Base-by-base conservation (phyloP, 2,113 vertebrate genomes). In the Poicephalus meyeri region DNA sequence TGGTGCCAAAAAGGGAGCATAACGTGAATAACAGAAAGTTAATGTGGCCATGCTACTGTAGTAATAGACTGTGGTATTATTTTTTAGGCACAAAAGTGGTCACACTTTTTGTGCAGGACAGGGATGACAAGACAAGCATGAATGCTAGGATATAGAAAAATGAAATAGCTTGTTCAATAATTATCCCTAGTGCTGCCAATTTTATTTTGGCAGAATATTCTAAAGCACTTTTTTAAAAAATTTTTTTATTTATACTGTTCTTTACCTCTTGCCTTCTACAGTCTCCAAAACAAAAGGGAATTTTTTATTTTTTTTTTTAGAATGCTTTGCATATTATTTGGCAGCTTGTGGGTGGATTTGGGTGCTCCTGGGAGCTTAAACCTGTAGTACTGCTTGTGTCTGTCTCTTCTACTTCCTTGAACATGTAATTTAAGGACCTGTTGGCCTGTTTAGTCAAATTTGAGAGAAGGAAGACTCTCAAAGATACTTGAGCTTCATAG, bases 361-460 rank as follows among this genome's bases (percentile, higher is more conserved):
- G 73, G 39, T 86, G 65, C 83, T 86, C 16, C 52, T 92, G 47
- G 73, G 72, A 70, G 23, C 89, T 95, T 84, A 96, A 95, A 93
- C 93, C 77, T 93, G 88, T 92, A 91, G 60, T 86, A 56, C 89
- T 86, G 56, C 89, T 84, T 92, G 25, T 74, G 39, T 80, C 7
- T 81, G 26, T 93, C 58, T 83, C 11, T 65, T 81, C 31, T 71
- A 42, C 80, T 93, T 96, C 86, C 80, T 91, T 61, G 55, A 95
- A 85, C 77, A 44, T 71, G 35, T 91, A 79, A 82, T 93, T 79
- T 79, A 79, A 76, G 42, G 92, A 81, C 73, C 56, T 76, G 61
- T 81, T 95, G 52, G 65, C 33, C 49, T 76, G 4, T 81, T 88
- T 76, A 74, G 39, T 64, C 1, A 3, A 66, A 64, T 93, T 74